Evolutionary conservation across 2,113 vertebrate genomes (phyloP).

Genomic region (Myanophis thanlyinensis): DNA sequence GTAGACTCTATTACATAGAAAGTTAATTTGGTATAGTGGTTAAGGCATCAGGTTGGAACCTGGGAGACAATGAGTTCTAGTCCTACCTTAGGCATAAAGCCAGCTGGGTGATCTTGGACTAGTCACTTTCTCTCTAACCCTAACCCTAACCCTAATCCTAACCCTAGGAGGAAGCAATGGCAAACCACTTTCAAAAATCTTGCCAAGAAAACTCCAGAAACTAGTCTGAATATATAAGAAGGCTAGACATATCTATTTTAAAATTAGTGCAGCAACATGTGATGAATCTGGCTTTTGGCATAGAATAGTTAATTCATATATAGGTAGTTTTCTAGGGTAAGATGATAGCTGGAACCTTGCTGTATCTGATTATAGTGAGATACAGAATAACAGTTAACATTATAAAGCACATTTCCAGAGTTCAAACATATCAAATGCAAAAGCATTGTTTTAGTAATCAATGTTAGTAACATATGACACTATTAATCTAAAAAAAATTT

Average conservation of each 20-base stretch:
- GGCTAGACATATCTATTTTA: background rate
- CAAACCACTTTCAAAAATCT: background rate
- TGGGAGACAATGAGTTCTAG: background rate
- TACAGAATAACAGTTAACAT: background rate
- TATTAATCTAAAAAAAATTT: background rate
- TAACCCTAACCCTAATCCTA: too few species aligned
- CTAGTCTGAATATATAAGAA: background rate
- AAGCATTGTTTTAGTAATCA: background rate
- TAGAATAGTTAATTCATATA: background rate
- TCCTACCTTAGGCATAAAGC: background rate
- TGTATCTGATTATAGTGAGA: background rate
- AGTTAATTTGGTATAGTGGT: background rate
- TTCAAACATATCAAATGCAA: background rate
- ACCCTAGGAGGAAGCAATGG: background rate
- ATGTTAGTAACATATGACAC: background rate
- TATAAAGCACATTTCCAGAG: background rate
- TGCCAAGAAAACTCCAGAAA: background rate
- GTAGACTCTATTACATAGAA: background rate
- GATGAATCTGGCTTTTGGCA: background rate
- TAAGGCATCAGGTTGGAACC: background rate
- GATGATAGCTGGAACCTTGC: background rate
- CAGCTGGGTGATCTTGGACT: background rate
- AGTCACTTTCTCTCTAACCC: background rate
- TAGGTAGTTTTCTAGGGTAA: background rate
- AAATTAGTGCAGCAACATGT: background rate